Evolutionary conservation across 1,140 invertebrate species (phyloP), one percentile per base, ranked within the genome.

Genomic region (Pseudomyrmex pallidus): DNA sequence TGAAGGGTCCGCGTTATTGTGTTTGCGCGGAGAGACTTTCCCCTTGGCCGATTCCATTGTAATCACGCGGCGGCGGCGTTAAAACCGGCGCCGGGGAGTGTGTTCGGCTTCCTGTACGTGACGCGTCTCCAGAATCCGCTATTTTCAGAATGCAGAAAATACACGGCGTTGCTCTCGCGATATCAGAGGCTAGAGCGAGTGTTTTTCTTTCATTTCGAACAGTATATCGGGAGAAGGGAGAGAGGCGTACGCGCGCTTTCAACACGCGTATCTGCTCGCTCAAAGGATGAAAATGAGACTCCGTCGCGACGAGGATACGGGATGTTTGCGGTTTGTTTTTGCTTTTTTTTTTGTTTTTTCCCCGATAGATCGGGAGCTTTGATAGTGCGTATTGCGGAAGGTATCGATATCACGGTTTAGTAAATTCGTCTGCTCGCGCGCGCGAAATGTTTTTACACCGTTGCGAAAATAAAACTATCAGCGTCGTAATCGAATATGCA

Each of bases 81-180:
- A 56, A 59, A 59, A 80, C 66, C 54, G 52, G 44, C 54, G 76
- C 35, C 35, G 35, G 44, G 48, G 44, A 46, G 20, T 48, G 54
- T 7, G 17, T 35, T 70, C 54, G 15, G 10, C 12, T 80, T 72
- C 66, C 76, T 80, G 76, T 61, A 50, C 20, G 66, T 61, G 66
- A 68, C 66, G 22, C 12, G 76, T 25, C 64, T 35, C 35, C 35
- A 54, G 48, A 12, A 72, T 44, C 76, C 56, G 76, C 20, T 59
- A 72, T 80, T 80, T 72, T 70, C 52, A 61, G 76, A 80, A 70
- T 70, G 54, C 64, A 48, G 76, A 78, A 78, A 78, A 70, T 70
- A 70, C 15, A 15, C 13, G 20, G 20, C 56, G 64, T 25, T 25
- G 25, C 25, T 25, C 25, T 25, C 52, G 12, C 22, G 44, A 25